These are phyloP conservation scores for Meriones psammophilus DNA, from an alignment of 2,797 vertebrate species.

Conservation along the genomic window DNA sequence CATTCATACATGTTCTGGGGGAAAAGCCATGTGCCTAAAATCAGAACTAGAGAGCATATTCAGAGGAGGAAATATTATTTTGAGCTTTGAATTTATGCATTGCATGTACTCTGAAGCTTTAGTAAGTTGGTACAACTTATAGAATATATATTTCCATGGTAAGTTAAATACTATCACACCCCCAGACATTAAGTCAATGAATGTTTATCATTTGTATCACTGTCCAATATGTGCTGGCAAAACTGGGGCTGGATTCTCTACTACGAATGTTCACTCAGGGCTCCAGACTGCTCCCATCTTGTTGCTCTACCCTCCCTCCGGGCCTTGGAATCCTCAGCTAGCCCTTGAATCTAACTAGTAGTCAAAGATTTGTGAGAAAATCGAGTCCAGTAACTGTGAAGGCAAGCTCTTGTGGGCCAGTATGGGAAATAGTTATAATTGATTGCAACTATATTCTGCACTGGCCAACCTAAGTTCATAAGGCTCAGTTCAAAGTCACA, in stretches of 20 bases:
- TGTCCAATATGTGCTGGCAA: neutral
- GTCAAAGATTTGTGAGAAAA: neutral
- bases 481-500: neutral
- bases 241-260: neutral
- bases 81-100: conserved; percentile 66
- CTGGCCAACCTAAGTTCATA: neutral
- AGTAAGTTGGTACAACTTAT: neutral
- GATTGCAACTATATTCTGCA: neutral
- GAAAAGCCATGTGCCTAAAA: conserved; percentile 12
- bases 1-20: neutral
- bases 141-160: neutral
- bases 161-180: conserved; percentile 10
- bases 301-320: neutral
- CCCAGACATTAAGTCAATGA: conserved; percentile 12
- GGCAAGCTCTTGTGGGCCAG: neutral
- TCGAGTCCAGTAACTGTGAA: neutral
- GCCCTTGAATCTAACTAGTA: neutral
- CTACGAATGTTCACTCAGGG: neutral
- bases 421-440: neutral
- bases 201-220: conserved; percentile 1
- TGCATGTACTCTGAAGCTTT: conserved; percentile 56
- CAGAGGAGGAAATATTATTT: conserved; percentile 15
- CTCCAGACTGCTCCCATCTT: neutral
- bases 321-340: neutral
- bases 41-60: neutral